Evolutionary conservation across 2,113 vertebrate species (phyloP), one percentile per base, ranked within the genome.

Genomic region (Cercocebus atys): DNA sequence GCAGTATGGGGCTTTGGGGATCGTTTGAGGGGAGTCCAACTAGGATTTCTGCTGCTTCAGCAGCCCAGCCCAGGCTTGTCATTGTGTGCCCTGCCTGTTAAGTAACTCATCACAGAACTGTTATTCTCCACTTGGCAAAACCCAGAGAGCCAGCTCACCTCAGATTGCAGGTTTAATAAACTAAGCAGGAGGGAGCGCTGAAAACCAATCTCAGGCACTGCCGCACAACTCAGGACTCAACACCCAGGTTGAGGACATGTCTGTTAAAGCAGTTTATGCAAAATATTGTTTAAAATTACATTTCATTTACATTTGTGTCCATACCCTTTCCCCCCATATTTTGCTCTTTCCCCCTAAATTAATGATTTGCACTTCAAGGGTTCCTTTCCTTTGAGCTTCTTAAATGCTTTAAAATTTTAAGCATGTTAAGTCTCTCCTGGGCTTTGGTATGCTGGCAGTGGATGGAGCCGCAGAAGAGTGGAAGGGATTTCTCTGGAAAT

Each of bases 381-480:
- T 95, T 92, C 18, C 57, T 93, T 92, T 95, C 70, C 84, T 97
- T 92, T 78, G 95, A 97, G 92, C 92, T 88, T 96, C 89, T 94
- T 87, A 95, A 94, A 94, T 88, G 70, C 79, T 94, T 90, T 95
- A 95, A 90, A 83, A 88, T 87, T 98, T 97, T 94, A 96, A 97
- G 95, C 96, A 78, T 57, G 80, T 85, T 50, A 45, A n/a, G 40
- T 61, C 76, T 93, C 96, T 92, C 87, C 40, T 16, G 89, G 87
- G 86, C 90, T 45, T 76, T 85, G 76, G 61, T 50, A 2, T 45
- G 25, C 82, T 89, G 79, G 91, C 82, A 32, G 78, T 87, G 75
- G 88, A 43, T 79, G 73, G 91, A 86, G 50, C 61, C 3, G 2
- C 27, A 9, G 81, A 66, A 35, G 70, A 78, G n/a, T 91, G 76